Percentiles rank a stretch among this genome's conserved stretches.
Conservation (phyloP, 1,140 invertebrate genomes). For the Dendrolimus punctatus region DNA sequence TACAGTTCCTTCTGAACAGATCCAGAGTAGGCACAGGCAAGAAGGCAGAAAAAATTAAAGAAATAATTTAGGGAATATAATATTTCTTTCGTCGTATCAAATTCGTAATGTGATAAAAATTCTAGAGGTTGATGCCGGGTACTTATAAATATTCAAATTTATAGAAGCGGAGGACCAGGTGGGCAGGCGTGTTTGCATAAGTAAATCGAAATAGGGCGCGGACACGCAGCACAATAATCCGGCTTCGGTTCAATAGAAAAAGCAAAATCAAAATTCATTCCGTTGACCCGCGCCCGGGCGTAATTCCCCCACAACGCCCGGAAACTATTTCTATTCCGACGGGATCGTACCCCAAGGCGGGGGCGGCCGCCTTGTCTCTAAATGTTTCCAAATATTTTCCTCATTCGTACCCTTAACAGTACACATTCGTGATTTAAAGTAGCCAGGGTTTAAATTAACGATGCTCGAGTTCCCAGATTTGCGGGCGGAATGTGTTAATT, state of each 20-base stretch:
- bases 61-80: constrained; percentile 6
- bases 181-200: constrained; percentile 31
- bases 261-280: constrained; percentile 60
- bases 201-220: constrained; percentile 20
- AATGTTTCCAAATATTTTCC: constrained; percentile 37
- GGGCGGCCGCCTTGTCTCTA: constrained; percentile 23
- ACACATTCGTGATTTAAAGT: constrained; percentile 26
- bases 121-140: constrained; percentile 13
- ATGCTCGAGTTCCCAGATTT: constrained; percentile 19
- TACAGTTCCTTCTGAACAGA: no score
- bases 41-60: neutral
- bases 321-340: constrained; percentile 58
- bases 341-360: constrained; percentile 35
- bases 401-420: constrained; percentile 15
- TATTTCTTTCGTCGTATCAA: constrained; percentile 14
- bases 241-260: constrained; percentile 32
- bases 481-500: constrained; percentile 30
- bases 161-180: constrained; percentile 23
- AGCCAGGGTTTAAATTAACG: constrained; percentile 16
- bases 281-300: constrained; percentile 34
- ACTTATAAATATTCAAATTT: constrained; percentile 34
- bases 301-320: constrained; percentile 32
- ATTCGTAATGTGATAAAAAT: constrained; percentile 24
- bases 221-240: constrained; percentile 33
- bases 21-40: no score